Evolutionary conservation across 2,113 vertebrate species (phyloP), one percentile per base, ranked within the genome.

Genomic region (Macrotis lagotis): DNA sequence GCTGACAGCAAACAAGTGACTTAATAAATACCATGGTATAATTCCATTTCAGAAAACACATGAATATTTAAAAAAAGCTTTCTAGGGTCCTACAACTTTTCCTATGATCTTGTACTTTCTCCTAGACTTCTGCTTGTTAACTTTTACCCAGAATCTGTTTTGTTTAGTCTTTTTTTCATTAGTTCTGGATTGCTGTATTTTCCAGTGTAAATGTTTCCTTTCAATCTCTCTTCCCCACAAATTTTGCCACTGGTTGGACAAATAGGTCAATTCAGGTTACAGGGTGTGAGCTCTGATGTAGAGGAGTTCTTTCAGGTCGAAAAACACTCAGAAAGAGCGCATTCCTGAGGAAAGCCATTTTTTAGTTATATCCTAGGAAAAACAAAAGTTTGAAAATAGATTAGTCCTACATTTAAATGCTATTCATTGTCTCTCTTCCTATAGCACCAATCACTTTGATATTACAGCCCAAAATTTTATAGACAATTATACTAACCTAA

Each of bases 401-500:
- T 44, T 74, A 19, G 28, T 74, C 1, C 19, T 59, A 0, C 53
- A 0, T 16, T 90, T 90, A 66, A 31, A 74, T 47, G 26, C 28
- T 47, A 16, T 0, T 90, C 50, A 3, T 59, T 91, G 66, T 92
- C 25, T 91, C 24, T 83, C 26, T 51, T 52, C 83, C 49, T 51
- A 12, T 90, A 92, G 94, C 37, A 88, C 4, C 25, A 25, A 1
- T 0, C n/a, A 90, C 24, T 91, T 96, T 48, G 25, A 49, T 74
- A 8, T 19, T 83, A 51, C 51, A 55, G 37, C 53, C 88, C 92
- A 88, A 88, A 55, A 28, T 1, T 16, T 1, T 24, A 44, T 44
- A 83, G 12, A 37, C n/a, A 92, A 50, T 11, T 16, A 92, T 10
- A 28, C 52, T 88, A 51, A 51, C 91, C 93, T 93, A 93, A 88